phyloP scores from a whole-genome alignment of 2,888 invertebrate species.

The Masnerella sp. region DNA sequence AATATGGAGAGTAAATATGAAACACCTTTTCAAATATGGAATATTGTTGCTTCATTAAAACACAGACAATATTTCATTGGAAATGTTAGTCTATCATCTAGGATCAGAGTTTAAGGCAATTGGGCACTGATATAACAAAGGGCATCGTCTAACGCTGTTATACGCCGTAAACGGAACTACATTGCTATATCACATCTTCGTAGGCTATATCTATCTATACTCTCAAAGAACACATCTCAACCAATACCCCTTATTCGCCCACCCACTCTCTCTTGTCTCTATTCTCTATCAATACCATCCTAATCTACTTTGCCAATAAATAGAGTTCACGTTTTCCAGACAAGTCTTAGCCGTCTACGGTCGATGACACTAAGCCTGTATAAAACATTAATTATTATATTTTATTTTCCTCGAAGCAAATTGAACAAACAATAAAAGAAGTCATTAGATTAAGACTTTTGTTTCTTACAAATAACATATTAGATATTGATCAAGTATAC shows the following conservation, averaged over 20 bases:
- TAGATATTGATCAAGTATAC: too few relatives aligned
- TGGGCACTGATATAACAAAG: slow-evolving; percentile 73
- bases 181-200: slow-evolving; percentile 70
- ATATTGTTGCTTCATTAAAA: neutral
- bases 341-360: slow-evolving; percentile 65
- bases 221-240: slow-evolving; percentile 63
- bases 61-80: slow-evolving; percentile 21
- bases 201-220: slow-evolving; percentile 65
- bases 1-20: slow-evolving; percentile 1
- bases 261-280: slow-evolving; percentile 50
- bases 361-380: slow-evolving; percentile 32
- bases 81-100: slow-evolving; percentile 41
- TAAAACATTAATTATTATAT: slow-evolving; percentile 37
- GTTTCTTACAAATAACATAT: too few relatives aligned
- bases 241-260: slow-evolving; percentile 32
- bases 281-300: slow-evolving; percentile 71
- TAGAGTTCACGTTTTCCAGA: slow-evolving; percentile 71
- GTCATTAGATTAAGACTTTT: too few relatives aligned
- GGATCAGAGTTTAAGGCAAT: slow-evolving; percentile 73
- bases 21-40: neutral
- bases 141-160: slow-evolving; percentile 72
- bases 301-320: slow-evolving; percentile 74
- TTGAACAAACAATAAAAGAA: too few relatives aligned
- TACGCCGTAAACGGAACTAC: slow-evolving; percentile 70
- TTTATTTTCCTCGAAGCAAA: too few relatives aligned